Evolutionary conservation across 2,888 invertebrate genomes (phyloP).

Genomic region (Carterocephalus palaemon): DNA sequence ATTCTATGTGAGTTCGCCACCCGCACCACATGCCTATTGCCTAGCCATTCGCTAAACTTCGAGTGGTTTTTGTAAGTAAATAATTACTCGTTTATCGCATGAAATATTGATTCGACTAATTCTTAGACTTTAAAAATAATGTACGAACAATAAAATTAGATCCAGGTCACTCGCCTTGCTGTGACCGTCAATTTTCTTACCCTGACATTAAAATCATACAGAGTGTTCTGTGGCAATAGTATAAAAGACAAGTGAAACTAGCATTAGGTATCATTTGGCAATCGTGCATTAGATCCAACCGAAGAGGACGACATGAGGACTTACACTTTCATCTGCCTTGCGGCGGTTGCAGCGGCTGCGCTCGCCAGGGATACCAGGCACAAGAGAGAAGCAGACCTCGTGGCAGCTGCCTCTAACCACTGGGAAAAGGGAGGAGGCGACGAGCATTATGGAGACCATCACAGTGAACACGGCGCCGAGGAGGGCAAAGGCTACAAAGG

Average conservation of each 20-base stretch:
- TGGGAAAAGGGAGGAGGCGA: constrained; percentile 80
- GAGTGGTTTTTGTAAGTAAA: too few relatives aligned
- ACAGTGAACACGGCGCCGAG: constrained; percentile 81
- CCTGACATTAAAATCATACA: constrained; percentile 69
- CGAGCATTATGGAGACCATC: constrained; percentile 81
- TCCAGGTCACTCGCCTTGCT: constrained; percentile 58
- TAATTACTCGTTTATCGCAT: too few relatives aligned
- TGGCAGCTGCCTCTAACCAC: constrained; percentile 68
- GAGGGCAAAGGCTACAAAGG: constrained; percentile 85
- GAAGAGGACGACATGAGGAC: constrained; percentile 57
- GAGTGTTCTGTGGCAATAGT: constrained; percentile 67
- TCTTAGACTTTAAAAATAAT: background rate
- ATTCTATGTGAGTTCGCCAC: too few relatives aligned
- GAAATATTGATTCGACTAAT: background rate
- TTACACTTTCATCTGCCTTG: constrained; percentile 54
- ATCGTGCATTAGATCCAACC: constrained; percentile 58
- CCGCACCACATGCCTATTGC: too few relatives aligned
- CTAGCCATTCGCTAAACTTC: too few relatives aligned
- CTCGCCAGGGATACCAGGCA: constrained; percentile 71
- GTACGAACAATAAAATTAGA: constrained; percentile 44
- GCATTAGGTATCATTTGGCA: constrained; percentile 71
- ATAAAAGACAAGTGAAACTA: constrained; percentile 68
- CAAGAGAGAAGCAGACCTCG: constrained; percentile 69
- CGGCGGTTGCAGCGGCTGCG: constrained; percentile 62
- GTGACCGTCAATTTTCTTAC: constrained; percentile 61